Conservation (phyloP, 2,888 invertebrate genomes). For the Orchesella flavescens region DNA sequence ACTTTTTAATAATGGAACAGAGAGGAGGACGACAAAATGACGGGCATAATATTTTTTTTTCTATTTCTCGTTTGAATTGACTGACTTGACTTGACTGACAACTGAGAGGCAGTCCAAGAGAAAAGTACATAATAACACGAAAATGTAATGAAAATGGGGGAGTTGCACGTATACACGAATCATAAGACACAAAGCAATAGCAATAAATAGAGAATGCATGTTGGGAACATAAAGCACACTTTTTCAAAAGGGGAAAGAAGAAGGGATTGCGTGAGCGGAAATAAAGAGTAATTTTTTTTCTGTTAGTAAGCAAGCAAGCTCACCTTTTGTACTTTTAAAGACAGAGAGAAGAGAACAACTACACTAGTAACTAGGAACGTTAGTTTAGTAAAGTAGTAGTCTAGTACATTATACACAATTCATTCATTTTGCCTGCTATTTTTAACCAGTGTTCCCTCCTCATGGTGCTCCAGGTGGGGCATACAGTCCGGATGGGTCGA, state of each 20-base stretch:
- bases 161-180: slow-evolving; percentile 27
- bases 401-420: slow-evolving; percentile 3
- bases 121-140: slow-evolving; percentile 15
- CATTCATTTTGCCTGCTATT: neutral
- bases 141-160: slow-evolving; percentile 41
- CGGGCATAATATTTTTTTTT: slow-evolving; percentile 27
- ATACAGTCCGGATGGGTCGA: slow-evolving; percentile 96
- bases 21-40: slow-evolving; percentile 27
- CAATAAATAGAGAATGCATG: neutral
- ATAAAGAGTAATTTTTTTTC: slow-evolving; percentile 48
- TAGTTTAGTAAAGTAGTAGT: neutral
- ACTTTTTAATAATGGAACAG: slow-evolving; percentile 34
- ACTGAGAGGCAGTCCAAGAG: slow-evolving; percentile 28
- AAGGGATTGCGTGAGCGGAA: slow-evolving; percentile 58
- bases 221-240: neutral
- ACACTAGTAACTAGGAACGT: neutral
- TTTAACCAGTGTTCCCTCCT: slow-evolving; percentile 86
- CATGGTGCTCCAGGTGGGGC: slow-evolving; percentile 92
- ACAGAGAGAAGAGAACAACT: neutral
- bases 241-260: neutral
- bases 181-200: slow-evolving; percentile 16
- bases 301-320: neutral
- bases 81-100: slow-evolving; percentile 48
- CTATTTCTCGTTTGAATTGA: slow-evolving; percentile 7
- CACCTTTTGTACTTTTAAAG: neutral